phyloP scores from a whole-genome alignment of 2,888 invertebrate species.

The Myathropa florea region DNA sequence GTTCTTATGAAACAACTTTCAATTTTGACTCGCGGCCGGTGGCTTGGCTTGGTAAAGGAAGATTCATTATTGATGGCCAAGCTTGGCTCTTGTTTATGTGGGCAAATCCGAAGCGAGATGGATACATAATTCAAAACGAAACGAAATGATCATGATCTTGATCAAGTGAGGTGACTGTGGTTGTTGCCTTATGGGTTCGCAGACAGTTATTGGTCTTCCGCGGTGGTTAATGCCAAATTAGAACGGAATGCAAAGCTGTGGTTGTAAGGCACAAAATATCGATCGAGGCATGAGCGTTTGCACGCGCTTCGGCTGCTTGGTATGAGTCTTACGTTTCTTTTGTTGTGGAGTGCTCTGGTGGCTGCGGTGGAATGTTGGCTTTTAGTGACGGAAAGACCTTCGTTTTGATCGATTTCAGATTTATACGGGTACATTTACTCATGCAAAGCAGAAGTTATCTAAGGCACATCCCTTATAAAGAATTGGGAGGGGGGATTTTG shows the following conservation, averaged over 20 bases:
- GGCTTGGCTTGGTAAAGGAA: not conserved
- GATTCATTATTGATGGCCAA: constrained; percentile 5
- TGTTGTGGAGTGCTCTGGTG: not conserved
- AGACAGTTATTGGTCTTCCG: not conserved
- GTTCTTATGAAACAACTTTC: constrained; percentile 57
- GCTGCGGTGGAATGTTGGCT: not conserved
- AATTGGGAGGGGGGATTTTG: too few relatives aligned
- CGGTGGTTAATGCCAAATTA: not conserved
- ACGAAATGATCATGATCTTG: too few relatives aligned
- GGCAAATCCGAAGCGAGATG: not conserved
- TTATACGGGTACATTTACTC: not conserved
- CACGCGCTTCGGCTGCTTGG: not conserved
- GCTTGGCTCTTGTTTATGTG: not conserved
- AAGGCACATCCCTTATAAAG: too few relatives aligned
- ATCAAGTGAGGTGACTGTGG: not conserved
- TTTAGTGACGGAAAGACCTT: not conserved
- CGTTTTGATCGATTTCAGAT: not conserved
- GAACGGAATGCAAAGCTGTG: not conserved
- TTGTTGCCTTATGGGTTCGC: not conserved
- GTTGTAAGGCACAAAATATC: not conserved
- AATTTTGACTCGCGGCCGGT: constrained; percentile 3
- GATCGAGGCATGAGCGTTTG: not conserved
- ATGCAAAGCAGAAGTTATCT: not conserved
- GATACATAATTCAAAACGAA: not conserved
- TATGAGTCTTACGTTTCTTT: not conserved